Percentiles rank a stretch among this genome's conserved stretches.
These are phyloP conservation scores for Eristalis pertinax DNA, from an alignment of 2,888 invertebrate genomes.

Conservation along the genomic window DNA sequence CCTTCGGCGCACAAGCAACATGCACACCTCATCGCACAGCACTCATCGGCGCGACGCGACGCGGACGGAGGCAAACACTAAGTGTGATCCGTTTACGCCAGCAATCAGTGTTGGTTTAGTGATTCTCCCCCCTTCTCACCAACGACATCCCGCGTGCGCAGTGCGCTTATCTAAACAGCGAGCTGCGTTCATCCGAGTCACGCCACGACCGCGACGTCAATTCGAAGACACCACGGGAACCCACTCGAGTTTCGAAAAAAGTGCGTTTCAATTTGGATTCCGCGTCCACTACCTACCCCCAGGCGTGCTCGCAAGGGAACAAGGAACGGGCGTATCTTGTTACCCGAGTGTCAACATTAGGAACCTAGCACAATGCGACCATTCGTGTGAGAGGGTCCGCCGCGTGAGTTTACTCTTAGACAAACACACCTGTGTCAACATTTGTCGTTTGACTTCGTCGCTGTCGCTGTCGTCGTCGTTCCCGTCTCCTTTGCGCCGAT, in stretches of 20 bases:
- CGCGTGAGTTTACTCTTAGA: constrained; percentile 70
- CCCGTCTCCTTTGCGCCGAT: constrained; percentile 4
- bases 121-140: background rate
- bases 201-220: background rate
- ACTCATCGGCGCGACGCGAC: no score
- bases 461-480: constrained; percentile 52
- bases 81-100: constrained; percentile 36
- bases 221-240: background rate
- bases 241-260: constrained; percentile 17
- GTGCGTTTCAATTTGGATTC: constrained; percentile 12
- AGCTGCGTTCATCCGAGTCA: background rate
- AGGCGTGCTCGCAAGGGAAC: constrained; percentile 32
- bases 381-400: constrained; percentile 63
- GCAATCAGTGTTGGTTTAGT: constrained; percentile 48
- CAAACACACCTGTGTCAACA: constrained; percentile 79
- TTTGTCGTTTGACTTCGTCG: constrained; percentile 31
- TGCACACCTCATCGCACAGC: constrained; percentile 8
- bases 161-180: constrained; percentile 40
- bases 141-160: background rate
- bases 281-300: constrained; percentile 39
- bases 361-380: constrained; percentile 75
- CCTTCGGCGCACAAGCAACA: background rate
- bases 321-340: constrained; percentile 62
- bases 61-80: constrained; percentile 26
- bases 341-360: constrained; percentile 69